Base-by-base conservation (phyloP, 30 jellyfish, hydroid and myxozoan genomes). In the Mastigias papua region DNA sequence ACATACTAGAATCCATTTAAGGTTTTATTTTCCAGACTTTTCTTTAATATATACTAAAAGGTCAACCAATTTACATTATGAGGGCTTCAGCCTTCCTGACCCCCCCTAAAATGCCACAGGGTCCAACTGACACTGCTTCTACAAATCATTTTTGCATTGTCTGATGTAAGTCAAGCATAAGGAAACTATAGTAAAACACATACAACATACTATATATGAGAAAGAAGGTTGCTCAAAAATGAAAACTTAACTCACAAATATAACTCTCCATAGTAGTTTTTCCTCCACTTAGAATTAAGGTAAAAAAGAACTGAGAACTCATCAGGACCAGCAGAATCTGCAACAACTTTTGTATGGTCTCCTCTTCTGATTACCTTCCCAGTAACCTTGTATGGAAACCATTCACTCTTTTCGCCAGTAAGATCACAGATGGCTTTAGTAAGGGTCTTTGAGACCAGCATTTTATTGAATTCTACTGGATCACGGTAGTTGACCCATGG, bases 361-460 rank as follows among this genome's bases (percentile, higher is more conserved):
- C 98, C 97, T 71, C 98, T 31, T 69, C 98, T 58, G 35, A 93
- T 68, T 22, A 93, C 86, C 54, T 93, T 93, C 32, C 97, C 98
- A 33, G 89, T 72, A 0, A 93, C 98, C 69, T 92, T 87, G 42
- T 82, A 82, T 0, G 97, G 97, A 34, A 49, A 89, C 91, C 89
- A 79, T 37, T 88, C 87, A n/a, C 78, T 89, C 27, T 69, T 78
- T 50, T 35, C 65, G 1, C 97, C 97, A 60, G 86, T 71, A 13
- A 79, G 48, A 60, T 89, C 92, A n/a, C 60, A 68, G 73, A 89
- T 80, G 29, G 97, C 97, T 31, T 74, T 81, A 25, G 49, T 90
- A 21, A 89, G 67, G 9, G 87, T 80, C 58, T 80, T 74, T 19
- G 93, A 72, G 0, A 89, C 78, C 62, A 70, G 26, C 90, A 81